Conservation (phyloP, 2,888 invertebrate species). For the Apoderus coryli region DNA sequence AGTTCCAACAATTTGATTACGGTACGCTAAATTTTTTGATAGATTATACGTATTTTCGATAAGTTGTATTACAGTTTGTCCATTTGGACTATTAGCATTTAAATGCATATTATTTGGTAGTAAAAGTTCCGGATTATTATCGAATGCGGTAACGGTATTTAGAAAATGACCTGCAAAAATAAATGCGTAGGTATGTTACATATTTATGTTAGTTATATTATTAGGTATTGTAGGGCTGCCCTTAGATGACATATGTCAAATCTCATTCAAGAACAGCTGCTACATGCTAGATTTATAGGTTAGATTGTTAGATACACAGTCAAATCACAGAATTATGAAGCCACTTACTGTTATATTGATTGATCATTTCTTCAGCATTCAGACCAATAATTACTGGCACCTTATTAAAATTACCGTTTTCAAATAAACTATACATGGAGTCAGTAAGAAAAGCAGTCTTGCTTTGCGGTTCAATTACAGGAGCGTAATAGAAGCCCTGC, state of each 20-base stretch:
- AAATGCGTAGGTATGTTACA: neutral
- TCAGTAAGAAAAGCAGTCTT: constrained; percentile 17
- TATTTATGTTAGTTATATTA: too few species aligned
- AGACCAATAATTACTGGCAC: constrained; percentile 17
- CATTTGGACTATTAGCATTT: constrained; percentile 3
- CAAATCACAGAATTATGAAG: too few species aligned
- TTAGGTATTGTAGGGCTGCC: too few species aligned
- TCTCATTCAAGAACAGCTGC: too few species aligned
- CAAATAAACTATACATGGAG: constrained; percentile 14
- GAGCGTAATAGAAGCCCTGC: constrained; percentile 18
- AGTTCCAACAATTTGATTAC: constrained; percentile 9
- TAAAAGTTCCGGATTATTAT: constrained; percentile 6
- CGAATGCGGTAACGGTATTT: constrained; percentile 5
- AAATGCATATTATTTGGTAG: constrained; percentile 11
- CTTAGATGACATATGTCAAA: too few species aligned
- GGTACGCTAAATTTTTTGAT: constrained; percentile 4
- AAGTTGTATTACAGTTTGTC: constrained; percentile 5
- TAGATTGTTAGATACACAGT: too few species aligned
- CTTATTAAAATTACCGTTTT: constrained; percentile 14
- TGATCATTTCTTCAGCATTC: constrained; percentile 15
- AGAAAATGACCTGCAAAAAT: constrained; percentile 4
- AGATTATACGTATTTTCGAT: constrained; percentile 9
- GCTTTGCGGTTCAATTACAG: constrained; percentile 16
- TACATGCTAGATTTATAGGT: too few species aligned
- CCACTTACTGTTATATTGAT: constrained; percentile 9